Base-by-base conservation (phyloP, 2,888 invertebrate species). In the Rapana venosa region DNA sequence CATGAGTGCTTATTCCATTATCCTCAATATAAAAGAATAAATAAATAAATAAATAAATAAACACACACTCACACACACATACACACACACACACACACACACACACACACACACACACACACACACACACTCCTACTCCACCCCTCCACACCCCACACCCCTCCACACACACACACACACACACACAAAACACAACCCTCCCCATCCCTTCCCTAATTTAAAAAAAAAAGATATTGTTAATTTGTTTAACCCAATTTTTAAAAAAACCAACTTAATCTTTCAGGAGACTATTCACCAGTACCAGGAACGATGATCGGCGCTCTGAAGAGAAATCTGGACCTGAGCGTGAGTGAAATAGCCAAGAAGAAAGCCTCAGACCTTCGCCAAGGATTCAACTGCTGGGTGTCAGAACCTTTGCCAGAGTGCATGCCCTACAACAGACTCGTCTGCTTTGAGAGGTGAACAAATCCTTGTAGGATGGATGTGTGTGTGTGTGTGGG, bases 391-490 rank as follows among this genome's bases (percentile, higher is more conserved):
- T 96, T 95, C 91, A 93, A 94, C 58, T 96, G 96, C 91, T 96
- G 96, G 96, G 92, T 95, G 56, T 95, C 96, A 0, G 92, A 94
- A 61, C 92, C 92, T 0, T 92, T 96, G 11, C 92, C 92, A 11
- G 84, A 88, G 5, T 17, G 90, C 26, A 66, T 93, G 26, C 95
- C 96, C 5, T 96, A 92, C 90, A 91, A 93, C 90, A 93, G 92
- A 87, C 88, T 95, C 4, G 92, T 94, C 11, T 95, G 95, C 90
- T 95, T 95, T 93, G 95, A 95, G 92, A 94, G 92, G 95, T 94
- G 91, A 74, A 5, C 5, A 11, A 22, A 26, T n/a, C 0, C 20
- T 15, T 66, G 66, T 22, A 13, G 22, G 22, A 61, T 15, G 20
- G 22, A 61, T 47, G 47, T 47, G 47, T 47, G 47, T 47, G 47